Evolutionary conservation across 1,140 invertebrate genomes (phyloP).

Genomic region (Aphidius ervi): DNA sequence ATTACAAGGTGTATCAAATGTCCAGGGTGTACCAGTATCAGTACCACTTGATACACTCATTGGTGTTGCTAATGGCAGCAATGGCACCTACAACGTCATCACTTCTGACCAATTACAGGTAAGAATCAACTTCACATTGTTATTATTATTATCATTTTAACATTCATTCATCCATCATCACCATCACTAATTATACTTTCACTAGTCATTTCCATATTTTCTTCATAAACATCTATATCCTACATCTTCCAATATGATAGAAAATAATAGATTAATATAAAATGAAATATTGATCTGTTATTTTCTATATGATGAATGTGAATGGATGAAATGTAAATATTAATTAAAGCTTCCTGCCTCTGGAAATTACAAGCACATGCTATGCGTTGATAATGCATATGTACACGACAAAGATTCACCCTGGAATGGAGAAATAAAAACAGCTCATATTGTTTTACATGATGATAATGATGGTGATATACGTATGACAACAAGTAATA

Average conservation of each 20-base stretch:
- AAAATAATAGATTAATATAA: no score
- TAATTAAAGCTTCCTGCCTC: conserved; percentile 43
- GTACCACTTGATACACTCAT: conserved; percentile 76
- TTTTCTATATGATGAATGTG: no score
- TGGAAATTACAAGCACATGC: conserved; percentile 71
- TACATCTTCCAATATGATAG: no score
- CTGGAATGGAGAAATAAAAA: conserved; percentile 69
- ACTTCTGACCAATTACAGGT: conserved; percentile 74
- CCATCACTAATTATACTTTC: background rate
- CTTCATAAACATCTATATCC: no score
- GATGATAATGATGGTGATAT: conserved; percentile 48
- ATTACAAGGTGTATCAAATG: conserved; percentile 36
- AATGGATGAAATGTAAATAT: no score
- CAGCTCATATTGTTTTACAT: conserved; percentile 75
- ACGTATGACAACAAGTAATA: conserved; percentile 38
- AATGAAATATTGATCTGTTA: no score
- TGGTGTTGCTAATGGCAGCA: conserved; percentile 54
- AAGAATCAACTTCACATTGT: background rate
- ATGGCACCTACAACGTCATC: conserved; percentile 77
- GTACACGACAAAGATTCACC: conserved; percentile 56
- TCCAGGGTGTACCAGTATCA: conserved; percentile 65
- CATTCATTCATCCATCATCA: background rate
- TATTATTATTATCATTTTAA: background rate
- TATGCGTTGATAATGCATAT: conserved; percentile 78
- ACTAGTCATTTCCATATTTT: no score